Evolutionary conservation across 1,140 invertebrate species (phyloP), one percentile per base, ranked within the genome.

Genomic region (Cydia amplana): DNA sequence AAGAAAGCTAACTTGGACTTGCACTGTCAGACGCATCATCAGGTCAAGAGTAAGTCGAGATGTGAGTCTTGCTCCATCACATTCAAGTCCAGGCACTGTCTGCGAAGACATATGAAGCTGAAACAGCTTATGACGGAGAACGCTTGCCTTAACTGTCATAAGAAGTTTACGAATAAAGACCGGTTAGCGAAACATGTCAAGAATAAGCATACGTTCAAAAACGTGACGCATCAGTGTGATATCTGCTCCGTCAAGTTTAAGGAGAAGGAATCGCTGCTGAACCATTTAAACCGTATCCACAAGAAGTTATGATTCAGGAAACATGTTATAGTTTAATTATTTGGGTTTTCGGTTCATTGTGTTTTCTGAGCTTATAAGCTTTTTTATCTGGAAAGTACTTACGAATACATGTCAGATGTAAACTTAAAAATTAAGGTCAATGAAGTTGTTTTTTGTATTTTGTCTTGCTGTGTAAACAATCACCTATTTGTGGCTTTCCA

Each of bases 41-140:
- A 90, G 65, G 75, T 82, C 0, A 89, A 86, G 72, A 91, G 85
- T 18, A 91, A 91, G 74, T 91, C 87, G 0, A 89, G 85, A 79
- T 93, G 91, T 64, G 90, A 91, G 7, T 80, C 83, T 0, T 93
- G 91, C 72, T 79, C 88, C 0, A 88, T 93, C 2, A 93, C 89
- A 0, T 93, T 91, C 74, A 93, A 91, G 74, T 93, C 91, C 0
- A 76, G 89, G 0, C 90, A 91, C 67, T 93, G 91, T 81, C 77
- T 93, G 43, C 85, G 89, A 14, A 75, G 89, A 16, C 91, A 93
- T 82, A 78, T 91, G 75, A 90, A 88, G 77, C 72, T 93, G 51
- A 93, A 93, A 73, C 87, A 91, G 75, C 46, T 83, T 0, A 36
- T 93, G 55, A 82, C 82, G 0, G 90, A 93, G 72, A 91, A 93